phyloP scores from a whole-genome alignment of 2,888 invertebrate genomes.

The Osmoderma eremita region DNA sequence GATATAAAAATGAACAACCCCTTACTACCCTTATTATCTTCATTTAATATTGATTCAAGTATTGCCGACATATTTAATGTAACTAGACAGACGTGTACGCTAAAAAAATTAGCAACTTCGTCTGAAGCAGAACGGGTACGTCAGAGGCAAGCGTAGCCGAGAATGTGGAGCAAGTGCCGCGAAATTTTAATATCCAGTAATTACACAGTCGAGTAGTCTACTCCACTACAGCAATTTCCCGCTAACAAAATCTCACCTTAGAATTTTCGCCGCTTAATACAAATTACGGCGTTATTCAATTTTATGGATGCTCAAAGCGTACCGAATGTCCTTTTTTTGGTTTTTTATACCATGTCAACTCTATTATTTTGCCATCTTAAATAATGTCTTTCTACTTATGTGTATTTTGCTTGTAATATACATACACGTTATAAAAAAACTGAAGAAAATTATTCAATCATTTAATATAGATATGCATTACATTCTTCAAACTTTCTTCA shows the following conservation, averaged over 20 bases:
- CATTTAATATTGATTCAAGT: no score
- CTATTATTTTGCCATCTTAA: no score
- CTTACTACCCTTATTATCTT: no score
- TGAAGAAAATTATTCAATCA: no score
- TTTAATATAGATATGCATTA: no score
- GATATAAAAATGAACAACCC: no score
- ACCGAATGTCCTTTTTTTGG: neutral
- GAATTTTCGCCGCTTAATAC: slow-evolving; percentile 19
- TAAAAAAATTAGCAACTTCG: neutral
- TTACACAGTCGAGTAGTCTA: slow-evolving; percentile 12
- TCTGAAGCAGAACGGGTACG: neutral
- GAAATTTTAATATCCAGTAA: slow-evolving; percentile 30
- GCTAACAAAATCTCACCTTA: slow-evolving; percentile 24
- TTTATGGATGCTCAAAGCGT: neutral
- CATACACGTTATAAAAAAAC: no score
- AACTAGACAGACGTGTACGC: no score
- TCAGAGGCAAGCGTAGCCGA: neutral
- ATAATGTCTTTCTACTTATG: no score
- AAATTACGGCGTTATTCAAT: slow-evolving; percentile 19
- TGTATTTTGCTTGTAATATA: no score
- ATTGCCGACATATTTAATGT: no score
- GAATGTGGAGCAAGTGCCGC: neutral
- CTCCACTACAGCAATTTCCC: slow-evolving; percentile 1
- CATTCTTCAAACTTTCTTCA: no score
- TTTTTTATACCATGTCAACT: neutral